Conservation (phyloP, 2,797 vertebrate genomes). For the Acestrorhynchus altus region DNA sequence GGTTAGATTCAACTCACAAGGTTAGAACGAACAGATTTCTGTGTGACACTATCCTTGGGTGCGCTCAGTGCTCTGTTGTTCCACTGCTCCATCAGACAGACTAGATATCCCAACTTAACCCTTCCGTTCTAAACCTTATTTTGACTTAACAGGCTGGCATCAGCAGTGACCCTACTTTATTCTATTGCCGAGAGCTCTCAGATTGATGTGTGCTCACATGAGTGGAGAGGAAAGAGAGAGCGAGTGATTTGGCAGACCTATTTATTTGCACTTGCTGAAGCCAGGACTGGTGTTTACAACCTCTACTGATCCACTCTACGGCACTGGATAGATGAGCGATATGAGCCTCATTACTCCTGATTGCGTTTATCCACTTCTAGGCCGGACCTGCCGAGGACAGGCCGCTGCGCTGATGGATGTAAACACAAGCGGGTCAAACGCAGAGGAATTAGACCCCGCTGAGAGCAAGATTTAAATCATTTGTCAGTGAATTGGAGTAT, state of each 20-base stretch:
- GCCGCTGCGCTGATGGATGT: slow-evolving; percentile 49
- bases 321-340: slow-evolving; percentile 58
- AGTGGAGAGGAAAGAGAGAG: slow-evolving; percentile 23
- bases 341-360: slow-evolving; percentile 60
- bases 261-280: slow-evolving; percentile 54
- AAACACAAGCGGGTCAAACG: slow-evolving; percentile 56
- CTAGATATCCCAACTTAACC: too few species aligned
- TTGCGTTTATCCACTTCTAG: slow-evolving; percentile 57
- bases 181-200: slow-evolving; percentile 7
- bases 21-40: slow-evolving; percentile 18
- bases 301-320: slow-evolving; percentile 52
- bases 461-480: slow-evolving; percentile 46
- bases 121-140: too few species aligned
- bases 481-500: slow-evolving; percentile 14
- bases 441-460: slow-evolving; percentile 51
- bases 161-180: slow-evolving; percentile 12
- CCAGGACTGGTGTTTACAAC: slow-evolving; percentile 55
- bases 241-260: slow-evolving; percentile 52
- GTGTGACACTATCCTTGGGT: background rate
- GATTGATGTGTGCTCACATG: slow-evolving; percentile 40
- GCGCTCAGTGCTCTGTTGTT: background rate
- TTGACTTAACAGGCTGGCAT: slow-evolving; percentile 5
- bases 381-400: slow-evolving; percentile 37
- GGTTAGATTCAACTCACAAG: slow-evolving; percentile 10
- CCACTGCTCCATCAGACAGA: too few species aligned